These are phyloP conservation scores for Erebia epiphron DNA, from an alignment of 2,888 invertebrate genomes.

Conservation along the genomic window DNA sequence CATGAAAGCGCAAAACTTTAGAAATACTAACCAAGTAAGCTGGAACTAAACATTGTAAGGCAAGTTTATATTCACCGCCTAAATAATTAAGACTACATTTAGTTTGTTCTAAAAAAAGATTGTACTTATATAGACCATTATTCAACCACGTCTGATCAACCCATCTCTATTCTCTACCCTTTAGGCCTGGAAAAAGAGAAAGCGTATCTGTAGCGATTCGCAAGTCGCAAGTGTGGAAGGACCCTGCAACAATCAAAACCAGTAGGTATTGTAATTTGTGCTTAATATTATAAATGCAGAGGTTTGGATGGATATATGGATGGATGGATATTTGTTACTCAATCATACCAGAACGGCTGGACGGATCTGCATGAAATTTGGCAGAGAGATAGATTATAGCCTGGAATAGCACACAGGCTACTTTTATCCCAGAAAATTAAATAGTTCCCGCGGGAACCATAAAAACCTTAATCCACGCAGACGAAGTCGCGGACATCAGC, in stretches of 20 bases:
- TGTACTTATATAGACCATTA: slow-evolving; percentile 20
- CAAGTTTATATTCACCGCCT: slow-evolving; percentile 2
- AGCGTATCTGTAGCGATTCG: background rate
- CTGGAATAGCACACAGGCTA: too few species aligned
- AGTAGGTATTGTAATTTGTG: too few species aligned
- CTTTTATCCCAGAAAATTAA: too few species aligned
- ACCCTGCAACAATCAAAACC: background rate
- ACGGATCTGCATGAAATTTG: too few species aligned
- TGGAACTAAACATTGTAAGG: slow-evolving; percentile 3
- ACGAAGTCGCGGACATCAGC: too few species aligned
- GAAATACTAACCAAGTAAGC: background rate
- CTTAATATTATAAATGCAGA: too few species aligned
- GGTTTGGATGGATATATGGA: too few species aligned
- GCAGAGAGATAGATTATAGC: too few species aligned
- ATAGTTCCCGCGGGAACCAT: too few species aligned
- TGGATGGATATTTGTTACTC: too few species aligned
- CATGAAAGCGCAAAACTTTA: background rate
- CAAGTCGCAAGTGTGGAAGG: background rate
- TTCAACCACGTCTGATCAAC: slow-evolving; percentile 42
- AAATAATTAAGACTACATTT: slow-evolving; percentile 6
- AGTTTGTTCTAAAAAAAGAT: background rate
- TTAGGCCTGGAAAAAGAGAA: background rate
- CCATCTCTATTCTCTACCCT: slow-evolving; percentile 43
- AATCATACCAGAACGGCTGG: too few species aligned
- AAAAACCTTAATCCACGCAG: too few species aligned